Evolutionary conservation across 2,888 invertebrate genomes (phyloP).

Genomic region (Acleris cristana): DNA sequence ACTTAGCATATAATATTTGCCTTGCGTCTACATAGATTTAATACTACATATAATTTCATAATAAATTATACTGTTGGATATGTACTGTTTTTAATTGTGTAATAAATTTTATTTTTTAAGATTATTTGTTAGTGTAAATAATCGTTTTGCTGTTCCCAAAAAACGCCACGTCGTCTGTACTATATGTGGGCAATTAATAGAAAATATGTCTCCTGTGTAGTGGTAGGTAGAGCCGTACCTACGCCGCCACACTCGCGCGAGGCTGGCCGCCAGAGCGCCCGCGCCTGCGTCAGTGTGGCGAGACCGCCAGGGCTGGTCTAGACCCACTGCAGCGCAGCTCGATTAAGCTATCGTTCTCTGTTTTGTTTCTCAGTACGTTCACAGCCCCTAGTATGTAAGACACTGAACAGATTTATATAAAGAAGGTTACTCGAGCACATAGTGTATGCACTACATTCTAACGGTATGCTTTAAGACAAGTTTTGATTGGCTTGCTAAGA

Average conservation of each 20-base stretch:
- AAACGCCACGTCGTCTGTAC: constrained; percentile 43
- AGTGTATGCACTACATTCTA: constrained; percentile 37
- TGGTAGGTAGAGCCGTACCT: constrained; percentile 41
- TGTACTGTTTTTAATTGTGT: constrained; percentile 42
- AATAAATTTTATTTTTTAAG: constrained; percentile 42
- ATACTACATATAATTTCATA: constrained; percentile 51
- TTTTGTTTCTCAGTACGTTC: no score
- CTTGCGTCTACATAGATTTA: constrained; percentile 48
- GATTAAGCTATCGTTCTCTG: no score
- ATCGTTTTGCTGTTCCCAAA: constrained; percentile 46
- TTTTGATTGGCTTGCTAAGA: constrained; percentile 1
- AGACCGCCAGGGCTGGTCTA: no score
- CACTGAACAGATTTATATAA: constrained; percentile 18
- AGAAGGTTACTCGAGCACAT: constrained; percentile 11
- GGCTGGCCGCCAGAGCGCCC: neutral
- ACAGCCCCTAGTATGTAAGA: neutral
- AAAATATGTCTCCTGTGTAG: constrained; percentile 81
- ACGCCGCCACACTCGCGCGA: constrained; percentile 9
- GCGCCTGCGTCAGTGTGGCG: no score
- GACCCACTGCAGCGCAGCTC: no score
- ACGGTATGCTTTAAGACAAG: neutral
- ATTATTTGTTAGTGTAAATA: constrained; percentile 45
- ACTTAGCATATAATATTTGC: constrained; percentile 48
- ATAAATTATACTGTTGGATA: constrained; percentile 41
- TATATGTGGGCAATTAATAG: constrained; percentile 78